These are phyloP conservation scores for Mola mola DNA, from an alignment of 2,113 vertebrate genomes.

Conservation along the genomic window DNA sequence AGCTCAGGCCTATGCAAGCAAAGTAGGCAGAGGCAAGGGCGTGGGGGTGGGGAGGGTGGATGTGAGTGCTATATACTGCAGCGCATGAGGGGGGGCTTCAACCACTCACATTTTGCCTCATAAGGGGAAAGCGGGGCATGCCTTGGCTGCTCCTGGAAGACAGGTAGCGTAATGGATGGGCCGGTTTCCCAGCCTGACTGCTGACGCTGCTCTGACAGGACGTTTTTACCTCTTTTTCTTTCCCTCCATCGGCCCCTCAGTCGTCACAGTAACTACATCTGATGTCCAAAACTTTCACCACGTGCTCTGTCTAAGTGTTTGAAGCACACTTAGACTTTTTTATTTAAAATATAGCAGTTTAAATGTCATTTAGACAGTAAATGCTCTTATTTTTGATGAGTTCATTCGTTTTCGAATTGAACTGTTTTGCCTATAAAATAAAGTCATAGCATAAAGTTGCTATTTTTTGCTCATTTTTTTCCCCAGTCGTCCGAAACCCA, in stretches of 20 bases:
- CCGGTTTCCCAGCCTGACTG: slow-evolving; percentile 56
- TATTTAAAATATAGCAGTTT: no score
- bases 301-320: no score
- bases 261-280: slow-evolving; percentile 51
- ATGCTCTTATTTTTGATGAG: no score
- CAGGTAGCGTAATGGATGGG: slow-evolving; percentile 71
- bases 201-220: slow-evolving; percentile 75
- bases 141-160: slow-evolving; percentile 56
- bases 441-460: no score
- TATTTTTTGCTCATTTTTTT: no score
- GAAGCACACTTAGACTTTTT: no score
- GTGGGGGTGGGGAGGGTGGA: slow-evolving; percentile 1
- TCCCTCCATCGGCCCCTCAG: slow-evolving; percentile 5
- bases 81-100: slow-evolving; percentile 56
- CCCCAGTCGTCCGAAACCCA: no score
- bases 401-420: no score
- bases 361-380: no score
- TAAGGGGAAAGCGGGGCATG: slow-evolving; percentile 69
- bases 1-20: slow-evolving; percentile 63
- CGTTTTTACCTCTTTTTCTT: slow-evolving; percentile 53
- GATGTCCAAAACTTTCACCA: slow-evolving; percentile 33
- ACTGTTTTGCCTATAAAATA: no score
- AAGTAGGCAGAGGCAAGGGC: slow-evolving; percentile 36
- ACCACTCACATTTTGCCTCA: slow-evolving; percentile 63
- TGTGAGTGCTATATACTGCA: slow-evolving; percentile 63